A percentile compares a stretch with the other conserved stretches of the same genome.
phyloP scores from a whole-genome alignment of 2,797 vertebrate genomes.

The Jordanella pulchra region DNA sequence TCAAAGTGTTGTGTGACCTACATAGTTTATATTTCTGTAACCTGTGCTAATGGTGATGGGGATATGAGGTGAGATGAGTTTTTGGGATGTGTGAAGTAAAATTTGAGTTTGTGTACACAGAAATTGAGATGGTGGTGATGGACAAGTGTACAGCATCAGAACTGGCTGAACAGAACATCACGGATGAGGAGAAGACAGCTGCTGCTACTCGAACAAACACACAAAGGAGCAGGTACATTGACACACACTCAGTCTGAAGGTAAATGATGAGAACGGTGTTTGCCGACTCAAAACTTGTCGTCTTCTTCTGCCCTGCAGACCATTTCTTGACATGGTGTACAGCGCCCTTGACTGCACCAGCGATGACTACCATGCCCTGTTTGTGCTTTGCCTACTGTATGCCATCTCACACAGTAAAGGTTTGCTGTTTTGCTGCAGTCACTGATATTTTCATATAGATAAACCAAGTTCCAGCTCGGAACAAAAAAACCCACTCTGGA shows the following conservation, averaged over 20 bases:
- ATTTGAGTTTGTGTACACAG: conserved; percentile 66
- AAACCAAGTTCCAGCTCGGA: background rate
- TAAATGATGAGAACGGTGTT: fast-evolving
- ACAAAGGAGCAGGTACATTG: conserved; percentile 66
- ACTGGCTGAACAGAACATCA: conserved; percentile 92
- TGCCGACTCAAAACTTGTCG: background rate
- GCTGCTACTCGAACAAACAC: conserved; percentile 79
- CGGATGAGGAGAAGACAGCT: conserved; percentile 94
- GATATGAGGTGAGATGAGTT: conserved; percentile 2
- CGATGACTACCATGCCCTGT: conserved; percentile 94
- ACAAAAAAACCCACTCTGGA: background rate
- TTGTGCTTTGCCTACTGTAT: conserved; percentile 95
- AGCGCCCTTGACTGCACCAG: conserved; percentile 88
- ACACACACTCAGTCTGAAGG: background rate
- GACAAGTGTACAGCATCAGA: conserved; percentile 89
- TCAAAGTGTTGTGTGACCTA: background rate
- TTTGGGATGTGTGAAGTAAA: background rate
- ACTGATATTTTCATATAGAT: background rate
- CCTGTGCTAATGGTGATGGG: conserved; percentile 14
- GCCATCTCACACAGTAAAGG: conserved; percentile 97
- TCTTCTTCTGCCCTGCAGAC: conserved; percentile 73
- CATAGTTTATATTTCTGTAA: background rate
- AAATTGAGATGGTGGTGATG: conserved; percentile 99
- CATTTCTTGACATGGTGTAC: conserved; percentile 97
- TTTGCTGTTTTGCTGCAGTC: background rate